Base-by-base conservation (phyloP, 2,888 invertebrate species). In the Mythimna albipuncta region DNA sequence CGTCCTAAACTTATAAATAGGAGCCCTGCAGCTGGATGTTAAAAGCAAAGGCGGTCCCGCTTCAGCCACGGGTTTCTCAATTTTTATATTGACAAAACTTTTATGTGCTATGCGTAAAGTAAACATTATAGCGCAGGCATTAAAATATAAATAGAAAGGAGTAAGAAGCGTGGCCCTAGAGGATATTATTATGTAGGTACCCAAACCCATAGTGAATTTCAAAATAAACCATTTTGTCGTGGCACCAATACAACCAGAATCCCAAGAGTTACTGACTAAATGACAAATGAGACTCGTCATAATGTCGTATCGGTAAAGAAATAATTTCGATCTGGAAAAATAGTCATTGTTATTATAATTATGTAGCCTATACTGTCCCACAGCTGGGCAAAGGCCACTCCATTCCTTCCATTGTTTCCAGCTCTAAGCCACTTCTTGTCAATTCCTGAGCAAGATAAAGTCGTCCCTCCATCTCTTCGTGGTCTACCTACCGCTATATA, bases 31-130 rank as follows among this genome's bases (percentile, higher is more conserved):
- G 76, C 77, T 72, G 75, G 57, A 64, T 62, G 64, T 64, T 72
- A 44, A 71, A 72, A 65, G 70, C 62, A 67, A 64, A 72, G 62
- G 73, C 67, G 66, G 75, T 68, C 64, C 69, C 58, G 63, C 55
- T 44, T 59, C 55, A 62, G 35, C 66, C 73, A 78, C 76, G 74
- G 73, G 84, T 62, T 78, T 57, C 74, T 73, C 16, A 75, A 65
- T 77, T 83, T 82, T 84, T 77, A 81, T 85, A 79, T 71, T 81
- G 81, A 83, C 86, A 84, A 75, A 81, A 63, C 59, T 83, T 84
- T 75, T 74, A 84, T 80, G 75, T 67, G 73, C 64, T 75, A 72
- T 82, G 72, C 50, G 65, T 76, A 74, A 82, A 77, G 77, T 83
- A 78, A 84, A 84, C 74, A 83, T 82, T 75, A 77, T 77, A 73